phyloP scores from a whole-genome alignment of 2,113 vertebrate species.

The Passer montanus region DNA sequence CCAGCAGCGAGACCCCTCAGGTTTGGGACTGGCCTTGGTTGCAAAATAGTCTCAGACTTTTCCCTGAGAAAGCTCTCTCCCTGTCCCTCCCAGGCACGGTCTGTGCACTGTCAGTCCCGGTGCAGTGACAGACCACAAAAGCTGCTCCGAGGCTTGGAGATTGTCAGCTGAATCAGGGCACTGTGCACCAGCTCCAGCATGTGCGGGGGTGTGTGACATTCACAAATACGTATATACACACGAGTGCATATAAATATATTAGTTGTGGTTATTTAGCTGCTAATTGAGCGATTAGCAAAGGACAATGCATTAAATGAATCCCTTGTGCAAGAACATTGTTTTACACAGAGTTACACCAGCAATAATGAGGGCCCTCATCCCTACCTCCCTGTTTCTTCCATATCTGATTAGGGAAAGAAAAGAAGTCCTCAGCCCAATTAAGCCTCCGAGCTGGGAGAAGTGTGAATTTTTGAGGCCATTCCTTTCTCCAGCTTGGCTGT shows the following conservation, averaged over 20 bases:
- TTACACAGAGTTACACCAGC: background rate
- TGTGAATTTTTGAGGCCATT: background rate
- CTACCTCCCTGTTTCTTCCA: background rate
- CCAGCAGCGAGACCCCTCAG: background rate
- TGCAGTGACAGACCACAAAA: background rate
- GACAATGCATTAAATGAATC: background rate
- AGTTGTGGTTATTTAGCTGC: background rate
- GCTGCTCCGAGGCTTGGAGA: background rate
- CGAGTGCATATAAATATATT: background rate
- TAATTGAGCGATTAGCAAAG: background rate
- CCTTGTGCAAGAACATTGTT: background rate
- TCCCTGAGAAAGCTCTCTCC: background rate
- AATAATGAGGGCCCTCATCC: background rate
- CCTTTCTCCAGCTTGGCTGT: background rate
- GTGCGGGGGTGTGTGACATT: background rate
- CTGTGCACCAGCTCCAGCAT: background rate
- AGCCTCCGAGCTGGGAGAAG: background rate
- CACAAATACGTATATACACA: no score
- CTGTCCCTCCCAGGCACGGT: background rate
- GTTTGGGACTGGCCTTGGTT: background rate
- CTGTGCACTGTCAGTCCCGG: background rate
- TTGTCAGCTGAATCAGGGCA: background rate
- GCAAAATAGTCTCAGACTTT: background rate
- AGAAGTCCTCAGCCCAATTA: background rate
- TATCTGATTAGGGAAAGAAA: slow-evolving; percentile 6